Conservation (phyloP, 2,797 vertebrate genomes). For the Emydoidea blandingii region DNA sequence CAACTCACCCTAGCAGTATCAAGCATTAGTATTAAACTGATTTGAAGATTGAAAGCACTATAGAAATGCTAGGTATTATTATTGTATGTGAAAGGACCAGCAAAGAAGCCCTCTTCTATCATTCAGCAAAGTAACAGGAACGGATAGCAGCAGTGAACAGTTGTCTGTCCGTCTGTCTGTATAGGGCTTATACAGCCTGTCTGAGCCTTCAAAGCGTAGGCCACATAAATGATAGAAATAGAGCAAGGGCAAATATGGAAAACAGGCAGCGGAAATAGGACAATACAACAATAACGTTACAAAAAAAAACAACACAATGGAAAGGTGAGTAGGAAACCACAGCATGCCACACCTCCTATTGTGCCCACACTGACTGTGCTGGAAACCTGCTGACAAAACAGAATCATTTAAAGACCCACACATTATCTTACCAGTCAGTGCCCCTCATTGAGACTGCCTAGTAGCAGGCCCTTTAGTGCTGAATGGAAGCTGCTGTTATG, state of each 20-base stretch:
- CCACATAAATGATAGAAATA: slow-evolving; percentile 16
- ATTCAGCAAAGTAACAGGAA: neutral
- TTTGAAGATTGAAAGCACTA: slow-evolving; percentile 15
- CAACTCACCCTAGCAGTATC: neutral
- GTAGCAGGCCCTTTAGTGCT: neutral
- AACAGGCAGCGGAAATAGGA: slow-evolving; percentile 62
- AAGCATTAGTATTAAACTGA: slow-evolving; percentile 39
- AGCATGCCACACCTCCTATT: slow-evolving; percentile 6
- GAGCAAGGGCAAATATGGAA: slow-evolving; percentile 33
- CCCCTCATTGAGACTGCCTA: neutral
- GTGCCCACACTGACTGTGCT: slow-evolving; percentile 27
- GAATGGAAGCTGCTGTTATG: neutral
- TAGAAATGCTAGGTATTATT: neutral
- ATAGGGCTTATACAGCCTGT: slow-evolving; percentile 1
- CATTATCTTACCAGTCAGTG: slow-evolving; percentile 26
- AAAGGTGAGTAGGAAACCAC: slow-evolving; percentile 62
- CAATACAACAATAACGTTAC: slow-evolving; percentile 44
- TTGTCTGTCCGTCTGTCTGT: fast-evolving
- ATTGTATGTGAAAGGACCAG: neutral
- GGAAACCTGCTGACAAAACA: slow-evolving; percentile 54
- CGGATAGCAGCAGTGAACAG: neutral
- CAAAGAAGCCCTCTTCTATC: neutral
- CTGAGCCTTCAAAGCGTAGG: slow-evolving; percentile 10
- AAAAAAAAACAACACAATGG: slow-evolving; percentile 44
- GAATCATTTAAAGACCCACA: slow-evolving; percentile 27